Evolutionary conservation across 37 sponge, comb jelly and placozoan genomes (phyloP).

Genomic region (Mnemiopsis leidyi): DNA sequence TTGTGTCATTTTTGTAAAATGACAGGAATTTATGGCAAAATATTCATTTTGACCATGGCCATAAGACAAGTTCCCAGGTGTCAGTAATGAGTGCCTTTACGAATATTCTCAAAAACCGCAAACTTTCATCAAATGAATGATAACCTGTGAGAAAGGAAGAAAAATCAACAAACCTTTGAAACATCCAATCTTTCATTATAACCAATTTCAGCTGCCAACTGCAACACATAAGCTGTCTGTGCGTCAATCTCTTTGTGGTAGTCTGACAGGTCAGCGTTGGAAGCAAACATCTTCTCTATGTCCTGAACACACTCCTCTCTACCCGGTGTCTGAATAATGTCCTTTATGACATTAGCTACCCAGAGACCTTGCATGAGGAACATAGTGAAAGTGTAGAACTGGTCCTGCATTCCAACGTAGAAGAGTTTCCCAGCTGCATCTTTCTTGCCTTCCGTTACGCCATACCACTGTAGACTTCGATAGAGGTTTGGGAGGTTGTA

Average conservation of each 20-base stretch:
- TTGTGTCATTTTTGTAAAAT: not conserved
- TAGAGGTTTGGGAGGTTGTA: slow-evolving; percentile 57
- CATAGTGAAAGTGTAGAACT: slow-evolving; percentile 68
- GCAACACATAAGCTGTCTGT: slow-evolving; percentile 67
- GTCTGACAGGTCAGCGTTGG: not conserved
- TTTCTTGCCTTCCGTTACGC: not conserved
- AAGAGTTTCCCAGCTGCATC: slow-evolving; percentile 18
- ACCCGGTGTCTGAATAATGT: slow-evolving; percentile 27
- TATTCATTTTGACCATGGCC: not conserved
- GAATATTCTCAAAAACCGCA: not conserved
- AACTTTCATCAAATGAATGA: too few relatives aligned
- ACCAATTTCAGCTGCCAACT: slow-evolving; percentile 6
- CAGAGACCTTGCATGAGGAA: slow-evolving; percentile 69
- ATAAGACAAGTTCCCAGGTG: not conserved
- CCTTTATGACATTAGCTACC: slow-evolving; percentile 67
- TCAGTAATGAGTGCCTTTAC: not conserved
- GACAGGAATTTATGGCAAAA: not conserved
- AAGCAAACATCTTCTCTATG: not conserved
- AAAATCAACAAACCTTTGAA: not conserved
- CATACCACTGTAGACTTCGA: slow-evolving; percentile 64
- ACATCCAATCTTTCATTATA: not conserved
- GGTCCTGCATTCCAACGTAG: slow-evolving; percentile 73
- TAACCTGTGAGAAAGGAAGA: too few relatives aligned
- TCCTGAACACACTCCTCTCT: slow-evolving; percentile 10
- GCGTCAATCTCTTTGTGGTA: slow-evolving; percentile 39